A percentile compares a stretch with the other conserved stretches of the same genome.
These are phyloP conservation scores for Geotrypetes seraphini DNA, from an alignment of 2,797 vertebrate species.

Conservation along the genomic window DNA sequence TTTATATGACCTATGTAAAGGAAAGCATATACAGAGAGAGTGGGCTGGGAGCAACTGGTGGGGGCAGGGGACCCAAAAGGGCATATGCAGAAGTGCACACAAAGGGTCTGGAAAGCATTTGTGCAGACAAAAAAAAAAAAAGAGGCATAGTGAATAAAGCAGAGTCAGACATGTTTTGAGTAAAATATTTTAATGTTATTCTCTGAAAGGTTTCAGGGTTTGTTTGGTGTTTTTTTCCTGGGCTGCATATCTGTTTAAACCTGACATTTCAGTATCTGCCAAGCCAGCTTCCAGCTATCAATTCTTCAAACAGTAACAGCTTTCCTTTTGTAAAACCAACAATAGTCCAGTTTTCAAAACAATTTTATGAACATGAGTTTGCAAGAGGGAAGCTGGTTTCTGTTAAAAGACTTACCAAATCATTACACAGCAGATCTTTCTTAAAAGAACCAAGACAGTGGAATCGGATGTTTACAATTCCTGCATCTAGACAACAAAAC, in stretches of 20 bases:
- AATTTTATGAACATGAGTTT: conserved; percentile 23
- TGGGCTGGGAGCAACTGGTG: too few species aligned
- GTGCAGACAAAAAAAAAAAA: too few species aligned
- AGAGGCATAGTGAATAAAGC: conserved; percentile 9
- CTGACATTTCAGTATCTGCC: conserved; percentile 9
- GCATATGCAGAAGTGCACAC: too few species aligned
- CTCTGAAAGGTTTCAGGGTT: conserved; percentile 28
- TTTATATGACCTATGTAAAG: too few species aligned
- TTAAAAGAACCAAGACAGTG: too few species aligned
- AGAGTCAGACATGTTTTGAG: conserved; percentile 17
- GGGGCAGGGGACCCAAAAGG: too few species aligned
- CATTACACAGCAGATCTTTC: conserved; percentile 6
- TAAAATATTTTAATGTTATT: conserved; percentile 30
- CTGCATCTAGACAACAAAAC: conserved; percentile 13
- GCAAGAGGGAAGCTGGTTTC: conserved; percentile 17
- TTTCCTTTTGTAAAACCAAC: conserved; percentile 15
- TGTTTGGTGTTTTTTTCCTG: conserved; percentile 29
- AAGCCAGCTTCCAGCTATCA: conserved; percentile 12
- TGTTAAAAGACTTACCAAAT: conserved; percentile 5
- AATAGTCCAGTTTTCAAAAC: conserved; percentile 31
- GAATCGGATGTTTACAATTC: conserved; percentile 7
- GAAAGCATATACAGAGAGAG: too few species aligned
- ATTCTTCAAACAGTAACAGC: conserved; percentile 7
- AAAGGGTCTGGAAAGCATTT: too few species aligned
- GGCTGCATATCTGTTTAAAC: conserved; percentile 28